Evolutionary conservation across 1,140 invertebrate species (phyloP), one percentile per base, ranked within the genome.

Genomic region (Drosophila melanica): DNA sequence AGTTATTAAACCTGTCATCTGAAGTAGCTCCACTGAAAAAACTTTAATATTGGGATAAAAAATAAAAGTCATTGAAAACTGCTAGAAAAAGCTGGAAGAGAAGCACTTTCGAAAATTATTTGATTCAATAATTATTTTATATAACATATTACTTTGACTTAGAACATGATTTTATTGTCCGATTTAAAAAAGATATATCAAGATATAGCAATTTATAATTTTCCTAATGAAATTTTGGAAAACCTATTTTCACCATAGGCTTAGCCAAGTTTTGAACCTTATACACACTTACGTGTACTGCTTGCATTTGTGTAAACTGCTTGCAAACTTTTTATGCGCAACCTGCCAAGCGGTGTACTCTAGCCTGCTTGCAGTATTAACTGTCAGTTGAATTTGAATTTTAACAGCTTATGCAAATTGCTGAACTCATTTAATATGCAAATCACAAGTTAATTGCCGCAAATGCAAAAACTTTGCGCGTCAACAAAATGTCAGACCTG

Each of bases 1-100:
- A 86, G 82, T 57, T 75, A 16, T 48, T 14, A 30, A 59, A 37
- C 39, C 39, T 66, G 27, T 44, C 69, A 64, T 44, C 33, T 18
- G n/a, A 11, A 14, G 10, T 23, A 27, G 12, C 14, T 33, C 27
- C 4, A 51, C 12, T 6, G 47, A 60, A 53, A 62, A 27, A 53
- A 11, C 7, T 14, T 48, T n/a, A 8, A n/a, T 12, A 12, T 18
- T 16, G 23, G 9, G 23, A 10, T 2, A 44, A 10, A 53, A 44
- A 44, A 30, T 4, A 16, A 64, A 8, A 27, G 30, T 48, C 45
- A 62, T 47, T 8, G 11, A 23, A 11, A 41, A n/a, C 6, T 39
- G 16, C 7, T 18, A 4, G 1, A 4, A 42, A 6, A 16, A 42
- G 14, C 14, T 42, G 7, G 7, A n/a, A 12, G 2, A 8, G 14